These are phyloP conservation scores for Papilio protenor DNA, from an alignment of 2,888 invertebrate genomes.

Conservation along the genomic window DNA sequence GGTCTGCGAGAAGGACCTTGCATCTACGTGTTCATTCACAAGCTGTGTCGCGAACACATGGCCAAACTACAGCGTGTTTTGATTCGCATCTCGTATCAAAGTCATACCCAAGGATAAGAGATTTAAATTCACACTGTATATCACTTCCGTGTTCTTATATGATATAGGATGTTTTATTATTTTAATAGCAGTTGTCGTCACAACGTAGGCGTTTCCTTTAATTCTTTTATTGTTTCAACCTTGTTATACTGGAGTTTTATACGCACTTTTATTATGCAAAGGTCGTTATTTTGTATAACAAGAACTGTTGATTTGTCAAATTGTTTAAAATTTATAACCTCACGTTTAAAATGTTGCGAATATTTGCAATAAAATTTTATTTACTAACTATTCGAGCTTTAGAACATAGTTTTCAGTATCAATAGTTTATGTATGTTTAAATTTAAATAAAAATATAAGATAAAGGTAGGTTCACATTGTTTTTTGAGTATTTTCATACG, in stretches of 20 bases:
- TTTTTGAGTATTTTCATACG: no score
- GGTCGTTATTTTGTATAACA: conserved; percentile 13
- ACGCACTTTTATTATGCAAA: conserved; percentile 33
- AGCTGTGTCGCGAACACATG: conserved; percentile 25
- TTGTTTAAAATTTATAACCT: conserved; percentile 7
- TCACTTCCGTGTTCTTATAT: conserved; percentile 36
- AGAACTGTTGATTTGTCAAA: conserved; percentile 22
- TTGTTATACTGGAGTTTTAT: conserved; percentile 34
- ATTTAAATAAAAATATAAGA: background rate
- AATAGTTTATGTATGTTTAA: background rate
- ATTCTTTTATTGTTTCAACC: conserved; percentile 44
- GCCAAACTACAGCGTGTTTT: conserved; percentile 31
- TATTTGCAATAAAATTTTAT: background rate
- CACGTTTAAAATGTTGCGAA: background rate
- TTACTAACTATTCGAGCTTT: background rate
- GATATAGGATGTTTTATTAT: conserved; percentile 25
- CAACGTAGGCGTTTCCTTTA: conserved; percentile 33
- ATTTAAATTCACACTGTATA: conserved; percentile 30
- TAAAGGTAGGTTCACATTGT: no score
- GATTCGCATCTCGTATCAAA: conserved; percentile 33
- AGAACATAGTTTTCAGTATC: background rate
- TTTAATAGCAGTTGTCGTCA: conserved; percentile 28
- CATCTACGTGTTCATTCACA: conserved; percentile 39
- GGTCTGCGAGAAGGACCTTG: conserved; percentile 36
- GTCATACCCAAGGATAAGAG: conserved; percentile 36